Percentiles rank a stretch among this genome's conserved stretches.
These are phyloP conservation scores for Cynocephalus volans DNA, from an alignment of 2,113 vertebrate species.

Conservation along the genomic window DNA sequence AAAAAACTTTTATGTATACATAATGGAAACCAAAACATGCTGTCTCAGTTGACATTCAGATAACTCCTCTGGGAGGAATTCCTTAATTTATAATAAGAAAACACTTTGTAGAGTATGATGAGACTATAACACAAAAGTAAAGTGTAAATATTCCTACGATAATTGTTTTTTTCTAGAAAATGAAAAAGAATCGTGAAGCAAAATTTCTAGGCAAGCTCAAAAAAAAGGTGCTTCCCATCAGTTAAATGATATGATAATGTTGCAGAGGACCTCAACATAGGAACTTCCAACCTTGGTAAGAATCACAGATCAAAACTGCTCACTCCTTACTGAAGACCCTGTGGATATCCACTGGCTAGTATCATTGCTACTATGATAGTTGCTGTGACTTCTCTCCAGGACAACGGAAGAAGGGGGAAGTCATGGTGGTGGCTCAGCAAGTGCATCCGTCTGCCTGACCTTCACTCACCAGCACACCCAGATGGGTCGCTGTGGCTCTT, in stretches of 20 bases:
- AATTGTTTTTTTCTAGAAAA: background rate
- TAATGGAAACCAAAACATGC: background rate
- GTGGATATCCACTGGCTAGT: background rate
- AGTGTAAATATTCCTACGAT: background rate
- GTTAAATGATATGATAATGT: fast-evolving
- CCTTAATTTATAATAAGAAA: background rate
- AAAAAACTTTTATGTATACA: background rate
- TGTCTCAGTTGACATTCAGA: background rate
- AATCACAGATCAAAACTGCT: background rate
- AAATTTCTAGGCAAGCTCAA: background rate
- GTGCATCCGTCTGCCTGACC: background rate
- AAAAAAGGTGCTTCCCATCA: background rate
- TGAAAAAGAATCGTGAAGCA: background rate
- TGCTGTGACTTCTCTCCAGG: background rate
- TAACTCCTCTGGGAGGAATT: background rate
- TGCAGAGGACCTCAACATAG: background rate
- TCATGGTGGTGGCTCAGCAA: background rate
- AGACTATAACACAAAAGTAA: background rate
- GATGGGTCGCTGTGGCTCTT: background rate
- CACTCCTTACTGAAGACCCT: background rate
- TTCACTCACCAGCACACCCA: background rate
- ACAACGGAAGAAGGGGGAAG: fast-evolving
- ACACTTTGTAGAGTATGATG: background rate
- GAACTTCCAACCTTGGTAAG: background rate
- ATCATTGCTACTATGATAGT: background rate